A percentile compares a stretch with the other conserved stretches of the same genome.
Evolutionary conservation across 1,140 invertebrate species (phyloP).

Genomic region (Drosophila bipectinata): DNA sequence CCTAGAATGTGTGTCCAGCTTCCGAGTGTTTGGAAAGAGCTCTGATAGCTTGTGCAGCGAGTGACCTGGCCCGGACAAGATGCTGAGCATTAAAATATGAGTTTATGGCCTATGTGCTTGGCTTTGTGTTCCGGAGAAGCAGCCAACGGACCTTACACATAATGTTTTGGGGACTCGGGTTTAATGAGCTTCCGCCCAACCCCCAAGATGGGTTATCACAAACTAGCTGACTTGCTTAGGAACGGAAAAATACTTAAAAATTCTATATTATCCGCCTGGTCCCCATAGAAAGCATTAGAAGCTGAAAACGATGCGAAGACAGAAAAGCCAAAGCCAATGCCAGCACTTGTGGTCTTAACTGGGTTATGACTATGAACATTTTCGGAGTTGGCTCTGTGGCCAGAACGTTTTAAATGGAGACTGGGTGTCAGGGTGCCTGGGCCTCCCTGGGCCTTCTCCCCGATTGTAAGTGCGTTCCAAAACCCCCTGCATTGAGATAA

Average conservation of each 20-base stretch:
- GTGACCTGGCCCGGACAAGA: slow-evolving; percentile 15
- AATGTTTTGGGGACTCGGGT: slow-evolving; percentile 54
- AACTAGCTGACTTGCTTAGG: not conserved
- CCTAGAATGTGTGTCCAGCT: slow-evolving; percentile 54
- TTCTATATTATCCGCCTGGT: slow-evolving; percentile 15
- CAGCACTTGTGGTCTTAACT: slow-evolving; percentile 47
- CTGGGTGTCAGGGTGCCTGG: too few relatives aligned
- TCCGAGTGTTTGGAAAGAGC: slow-evolving; percentile 51
- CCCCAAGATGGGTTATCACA: not conserved
- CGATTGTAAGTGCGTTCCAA: slow-evolving; percentile 21
- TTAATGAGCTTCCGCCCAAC: slow-evolving; percentile 66
- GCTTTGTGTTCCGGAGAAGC: slow-evolving; percentile 56
- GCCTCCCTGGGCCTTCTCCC: not conserved
- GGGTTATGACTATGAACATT: slow-evolving; percentile 39
- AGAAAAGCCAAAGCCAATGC: slow-evolving; percentile 14
- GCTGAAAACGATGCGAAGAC: slow-evolving; percentile 4
- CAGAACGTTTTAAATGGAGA: slow-evolving; percentile 43
- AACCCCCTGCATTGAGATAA: slow-evolving; percentile 5
- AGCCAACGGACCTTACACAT: slow-evolving; percentile 41
- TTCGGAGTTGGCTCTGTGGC: slow-evolving; percentile 18
- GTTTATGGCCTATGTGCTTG: slow-evolving; percentile 79
- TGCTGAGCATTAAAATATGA: slow-evolving; percentile 73
- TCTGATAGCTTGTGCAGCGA: slow-evolving; percentile 1
- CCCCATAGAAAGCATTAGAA: not conserved
- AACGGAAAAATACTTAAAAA: slow-evolving; percentile 37